Base-by-base conservation (phyloP, 30 jellyfish, hydroid and myxozoan species). In the Morbakka virulenta region DNA sequence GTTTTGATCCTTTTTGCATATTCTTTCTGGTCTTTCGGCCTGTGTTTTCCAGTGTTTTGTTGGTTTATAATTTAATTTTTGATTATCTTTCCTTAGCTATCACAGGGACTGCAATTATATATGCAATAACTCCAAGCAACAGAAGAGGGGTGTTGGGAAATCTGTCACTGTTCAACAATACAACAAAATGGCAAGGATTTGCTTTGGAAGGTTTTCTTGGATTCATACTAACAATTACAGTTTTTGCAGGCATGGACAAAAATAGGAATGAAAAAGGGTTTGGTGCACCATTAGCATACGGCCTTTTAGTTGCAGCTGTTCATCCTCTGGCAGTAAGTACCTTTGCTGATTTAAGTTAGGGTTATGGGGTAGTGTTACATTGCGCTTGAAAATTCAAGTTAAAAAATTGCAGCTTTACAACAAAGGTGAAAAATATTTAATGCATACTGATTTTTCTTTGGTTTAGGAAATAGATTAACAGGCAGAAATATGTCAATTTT, bases 131-230 rank as follows among this genome's bases (percentile, higher is more conserved):
- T 34, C 95, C 89, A 9, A 28, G 70, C 0, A 66, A 32, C 29
- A 32, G 70, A 61, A 25, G 95, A 52, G 74, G 50, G 3, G 52
- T 25, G 21, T 79, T 83, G 2, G 95, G 95, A 1, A 74, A n/a
- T 33, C 85, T 84, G 26, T 32, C 28, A 20, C 52, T 84, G 69
- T 71, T 47, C 11, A 50, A 65, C n/a, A 33, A 64, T 24, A 70
- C 86, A 1, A 74, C 84, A 14, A 2, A 50, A n/a, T 84, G 89
- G 89, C 95, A 74, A 66, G 95, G 95, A 27, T 84, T 84, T 32
- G 88, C 84, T 2, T 27, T 84, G 77, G 95, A 84, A 31, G 76
- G 89, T 33, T 69, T 84, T 17, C 80, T 84, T 20, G 84, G 87
- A 0, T 68, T 84, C 61, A 28, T 74, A 34, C 47, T 84, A 22